Base-by-base conservation (phyloP, 2,888 invertebrate genomes). In the Perizoma flavofasciatum region DNA sequence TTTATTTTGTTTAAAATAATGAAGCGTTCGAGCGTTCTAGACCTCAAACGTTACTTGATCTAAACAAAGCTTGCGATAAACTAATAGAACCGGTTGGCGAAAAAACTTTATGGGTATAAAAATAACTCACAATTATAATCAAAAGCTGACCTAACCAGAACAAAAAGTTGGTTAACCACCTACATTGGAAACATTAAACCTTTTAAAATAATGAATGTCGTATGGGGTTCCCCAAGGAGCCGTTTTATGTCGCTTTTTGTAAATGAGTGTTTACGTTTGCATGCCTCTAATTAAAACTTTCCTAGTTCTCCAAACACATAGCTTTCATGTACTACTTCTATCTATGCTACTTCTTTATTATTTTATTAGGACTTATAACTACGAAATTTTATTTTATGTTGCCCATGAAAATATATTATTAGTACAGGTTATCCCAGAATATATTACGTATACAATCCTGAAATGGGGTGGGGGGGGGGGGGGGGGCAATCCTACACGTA, bases 101-200 rank as follows among this genome's bases (percentile, higher is more conserved):
- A 56, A 56, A 33, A 46, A 34, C 33, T 22, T n/a, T 7, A 6
- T 9, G 35, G 41, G 35, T 41, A 49, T 41, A 39, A 37, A 49
- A 49, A 44, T 44, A 55, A 49, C 32, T 22, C 22, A 22, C 22
- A 22, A 22, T 48, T 9, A n/a, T 49, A 44, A 45, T 11, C 37
- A 44, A 44, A 46, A 34, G 49, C 39, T 50, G 49, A 50, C 49
- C 55, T 56, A 49, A 56, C 45, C 45, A 45, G 45, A 39, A 10
- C 4, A 22, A 6, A 22, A 44, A 4, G 22, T 7, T 6, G 3
- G 44, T 5, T 43, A 5, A 5, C 5, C 5, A 11, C 22, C 4
- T 10, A n/a, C 4, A 22, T 22, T 22, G 22, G 22, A 22, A 22
- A 22, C 22, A 22, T 22, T 22, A 4, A 22, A 8, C 45, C 33